A percentile compares a stretch with the other conserved stretches of the same genome.
Evolutionary conservation across 2,888 invertebrate genomes (phyloP).

Genomic region (Ormyrus pomaceus): DNA sequence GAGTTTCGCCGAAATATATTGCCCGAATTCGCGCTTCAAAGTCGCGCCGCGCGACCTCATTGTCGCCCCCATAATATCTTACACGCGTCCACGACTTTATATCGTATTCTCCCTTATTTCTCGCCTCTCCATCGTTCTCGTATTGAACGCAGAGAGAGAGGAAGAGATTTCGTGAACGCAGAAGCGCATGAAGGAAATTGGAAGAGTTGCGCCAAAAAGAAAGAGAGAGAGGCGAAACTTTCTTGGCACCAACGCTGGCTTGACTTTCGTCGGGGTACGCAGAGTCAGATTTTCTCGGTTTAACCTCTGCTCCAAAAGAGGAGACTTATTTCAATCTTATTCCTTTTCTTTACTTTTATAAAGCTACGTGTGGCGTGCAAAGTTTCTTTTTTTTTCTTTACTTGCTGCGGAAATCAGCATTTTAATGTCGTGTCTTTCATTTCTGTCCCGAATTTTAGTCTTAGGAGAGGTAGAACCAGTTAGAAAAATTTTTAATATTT

Average conservation of each 20-base stretch:
- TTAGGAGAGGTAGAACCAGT: too few species aligned
- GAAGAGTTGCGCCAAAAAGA: neutral
- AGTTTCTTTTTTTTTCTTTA: too few species aligned
- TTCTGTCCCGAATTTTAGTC: too few species aligned
- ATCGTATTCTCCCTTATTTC: neutral
- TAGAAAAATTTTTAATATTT: too few species aligned
- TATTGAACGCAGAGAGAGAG: neutral
- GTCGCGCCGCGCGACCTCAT: neutral
- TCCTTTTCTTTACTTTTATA: neutral
- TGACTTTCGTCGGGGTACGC: neutral
- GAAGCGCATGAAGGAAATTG: constrained; percentile 32
- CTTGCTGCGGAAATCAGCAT: too few species aligned
- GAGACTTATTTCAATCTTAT: constrained; percentile 24
- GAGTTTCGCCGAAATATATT: constrained; percentile 18
- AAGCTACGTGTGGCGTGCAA: too few species aligned
- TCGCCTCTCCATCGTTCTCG: neutral
- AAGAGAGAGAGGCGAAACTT: constrained; percentile 12
- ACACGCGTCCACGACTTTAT: neutral
- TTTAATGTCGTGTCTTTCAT: too few species aligned
- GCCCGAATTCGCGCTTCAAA: constrained; percentile 17
- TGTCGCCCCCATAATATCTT: constrained; percentile 3
- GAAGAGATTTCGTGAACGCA: neutral
- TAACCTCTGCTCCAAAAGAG: neutral
- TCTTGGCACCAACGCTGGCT: neutral
- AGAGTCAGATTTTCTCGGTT: constrained; percentile 3